phyloP scores from a whole-genome alignment of 2,888 invertebrate species.

The Lasioglossum figueresi region DNA sequence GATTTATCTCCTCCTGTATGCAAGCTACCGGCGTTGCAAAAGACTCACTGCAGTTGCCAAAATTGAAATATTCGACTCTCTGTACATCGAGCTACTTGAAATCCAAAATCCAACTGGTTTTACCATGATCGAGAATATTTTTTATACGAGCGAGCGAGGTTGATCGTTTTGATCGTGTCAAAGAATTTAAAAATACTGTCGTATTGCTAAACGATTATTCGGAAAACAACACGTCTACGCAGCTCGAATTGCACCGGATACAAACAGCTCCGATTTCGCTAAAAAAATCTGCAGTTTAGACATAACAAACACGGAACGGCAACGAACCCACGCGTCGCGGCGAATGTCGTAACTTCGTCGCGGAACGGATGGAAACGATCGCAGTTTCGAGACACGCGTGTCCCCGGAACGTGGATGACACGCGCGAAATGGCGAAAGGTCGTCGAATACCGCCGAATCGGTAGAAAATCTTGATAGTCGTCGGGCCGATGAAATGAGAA shows the following conservation, averaged over 20 bases:
- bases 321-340: neutral
- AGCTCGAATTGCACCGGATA: neutral
- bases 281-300: neutral
- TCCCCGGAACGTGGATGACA: neutral
- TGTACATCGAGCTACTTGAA: neutral
- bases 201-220: too few relatives aligned
- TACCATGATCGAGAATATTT: too few relatives aligned
- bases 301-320: neutral
- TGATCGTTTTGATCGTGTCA: too few relatives aligned
- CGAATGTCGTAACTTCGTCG: neutral
- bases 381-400: constrained; percentile 6
- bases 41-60: neutral
- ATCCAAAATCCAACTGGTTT: neutral
- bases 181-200: neutral
- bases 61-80: neutral
- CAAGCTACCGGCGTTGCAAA: neutral
- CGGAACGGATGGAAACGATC: neutral
- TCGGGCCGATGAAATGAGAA: neutral
- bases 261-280: neutral
- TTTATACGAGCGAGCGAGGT: neutral
- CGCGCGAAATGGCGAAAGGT: neutral
- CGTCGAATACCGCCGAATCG: constrained; percentile 17
- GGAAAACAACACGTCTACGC: neutral
- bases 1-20: neutral
- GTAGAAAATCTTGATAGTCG: constrained; percentile 23